Evolutionary conservation across 2,888 invertebrate genomes (phyloP), one percentile per base, ranked within the genome.

Genomic region (Synergus laeviventris): DNA sequence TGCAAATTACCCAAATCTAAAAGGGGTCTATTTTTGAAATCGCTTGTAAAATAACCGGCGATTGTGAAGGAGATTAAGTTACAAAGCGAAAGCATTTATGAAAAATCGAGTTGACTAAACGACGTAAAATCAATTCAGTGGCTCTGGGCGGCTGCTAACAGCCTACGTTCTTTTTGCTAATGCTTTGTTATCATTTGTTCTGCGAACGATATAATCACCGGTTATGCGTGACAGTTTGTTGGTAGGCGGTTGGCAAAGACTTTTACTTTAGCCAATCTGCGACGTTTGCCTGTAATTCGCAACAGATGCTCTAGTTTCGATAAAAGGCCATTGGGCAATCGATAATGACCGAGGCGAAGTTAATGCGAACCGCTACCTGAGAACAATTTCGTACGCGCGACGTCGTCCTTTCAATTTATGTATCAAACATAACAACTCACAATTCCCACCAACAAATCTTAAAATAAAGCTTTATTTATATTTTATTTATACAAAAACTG

Each of bases 341-440:
- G 60, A 74, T 74, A 74, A 74, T 74, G 60, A 74, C 60, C 60
- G 56, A 39, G 74, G 18, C 60, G 24, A 56, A 74, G 74, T 59
- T 74, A 74, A 74, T 74, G 74, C 59, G 21, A 42, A 74, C 74
- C 8, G 24, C 59, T 74, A 74, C 74, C 74, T 45, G 60, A 59
- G n/a, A 79, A 75, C 56, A 80, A 77, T 74, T 77, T 73, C 76
- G 64, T 78, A 38, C 16, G 60, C 62, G 38, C 49, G 64, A 75
- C 74, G n/a, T 42, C 49, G 21, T 45, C 18, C 21, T 75, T 75
- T 75, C 21, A 31, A 49, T 75, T 31, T 62, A 74, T 61, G 18
- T 49, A 31, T 59, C 16, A 60, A 59, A 60, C 14, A 24, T 31
- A 31, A 31, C 21, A 59, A 59, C 18, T 59, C 24, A 18, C 4